Evolutionary conservation across 2,113 vertebrate genomes (phyloP).

Genomic region (Lycocorax pyrrhopterus): DNA sequence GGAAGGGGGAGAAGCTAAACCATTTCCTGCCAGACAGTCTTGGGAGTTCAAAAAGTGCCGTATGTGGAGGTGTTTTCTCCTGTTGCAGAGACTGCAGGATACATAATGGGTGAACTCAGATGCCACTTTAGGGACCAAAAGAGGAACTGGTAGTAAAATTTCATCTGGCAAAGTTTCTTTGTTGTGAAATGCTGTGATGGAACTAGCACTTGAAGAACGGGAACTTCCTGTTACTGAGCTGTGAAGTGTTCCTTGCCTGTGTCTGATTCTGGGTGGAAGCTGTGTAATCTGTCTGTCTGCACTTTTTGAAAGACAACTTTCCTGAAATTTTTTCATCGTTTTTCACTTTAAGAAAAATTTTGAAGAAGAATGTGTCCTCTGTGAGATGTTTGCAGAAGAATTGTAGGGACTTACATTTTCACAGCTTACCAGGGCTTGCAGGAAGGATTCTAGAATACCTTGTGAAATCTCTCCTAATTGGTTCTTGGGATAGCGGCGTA

Average conservation of each 20-base stretch:
- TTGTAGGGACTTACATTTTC: neutral
- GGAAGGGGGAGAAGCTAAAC: neutral
- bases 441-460: neutral
- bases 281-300: neutral
- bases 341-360: neutral
- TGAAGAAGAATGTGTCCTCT: neutral
- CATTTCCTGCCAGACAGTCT: neutral
- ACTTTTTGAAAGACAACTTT: neutral
- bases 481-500: rapidly evolving
- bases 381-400: neutral
- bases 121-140: neutral
- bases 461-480: neutral
- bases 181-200: neutral
- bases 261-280: neutral
- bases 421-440: neutral
- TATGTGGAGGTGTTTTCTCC: neutral
- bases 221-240: conserved; percentile 11
- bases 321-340: neutral
- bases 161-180: neutral
- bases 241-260: neutral
- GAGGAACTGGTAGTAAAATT: neutral
- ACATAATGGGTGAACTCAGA: neutral
- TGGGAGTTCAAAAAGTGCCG: neutral
- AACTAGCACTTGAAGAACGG: neutral
- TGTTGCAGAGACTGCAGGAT: neutral